phyloP scores from a whole-genome alignment of 1,140 invertebrate genomes.

The Cydia pomonella region DNA sequence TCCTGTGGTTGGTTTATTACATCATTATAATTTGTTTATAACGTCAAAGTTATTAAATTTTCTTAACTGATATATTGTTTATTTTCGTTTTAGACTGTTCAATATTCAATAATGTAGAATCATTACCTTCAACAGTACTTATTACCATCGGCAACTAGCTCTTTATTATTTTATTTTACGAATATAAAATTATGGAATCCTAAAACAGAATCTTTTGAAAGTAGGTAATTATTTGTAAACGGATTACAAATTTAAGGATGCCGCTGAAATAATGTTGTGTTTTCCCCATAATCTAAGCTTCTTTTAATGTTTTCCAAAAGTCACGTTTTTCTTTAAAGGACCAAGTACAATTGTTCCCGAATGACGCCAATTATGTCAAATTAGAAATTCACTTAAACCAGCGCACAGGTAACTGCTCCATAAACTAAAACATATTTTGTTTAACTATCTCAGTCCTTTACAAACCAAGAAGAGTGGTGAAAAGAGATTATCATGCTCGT shows the following conservation, averaged over 20 bases:
- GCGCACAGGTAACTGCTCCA: background rate
- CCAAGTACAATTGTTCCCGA: background rate
- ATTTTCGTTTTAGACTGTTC: background rate
- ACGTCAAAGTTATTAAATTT: background rate
- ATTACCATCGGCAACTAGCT: too few species aligned
- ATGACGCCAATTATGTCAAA: background rate
- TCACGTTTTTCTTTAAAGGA: background rate
- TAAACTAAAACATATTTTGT: background rate
- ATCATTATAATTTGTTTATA: background rate
- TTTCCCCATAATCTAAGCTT: background rate
- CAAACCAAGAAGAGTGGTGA: conserved; percentile 8
- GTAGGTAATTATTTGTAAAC: background rate
- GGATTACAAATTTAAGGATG: background rate
- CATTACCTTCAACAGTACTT: too few species aligned
- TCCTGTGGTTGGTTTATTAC: background rate
- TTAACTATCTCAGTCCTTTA: background rate
- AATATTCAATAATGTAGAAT: too few species aligned
- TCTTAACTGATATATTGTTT: background rate
- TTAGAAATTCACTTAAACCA: background rate
- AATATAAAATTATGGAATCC: background rate
- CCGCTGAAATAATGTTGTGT: conserved; percentile 5
- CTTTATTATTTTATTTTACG: too few species aligned
- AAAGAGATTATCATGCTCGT: conserved; percentile 19
- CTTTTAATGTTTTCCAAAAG: background rate
- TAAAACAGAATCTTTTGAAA: background rate